Conservation (phyloP, 2,797 vertebrate genomes). For the Myotis findleyi region DNA sequence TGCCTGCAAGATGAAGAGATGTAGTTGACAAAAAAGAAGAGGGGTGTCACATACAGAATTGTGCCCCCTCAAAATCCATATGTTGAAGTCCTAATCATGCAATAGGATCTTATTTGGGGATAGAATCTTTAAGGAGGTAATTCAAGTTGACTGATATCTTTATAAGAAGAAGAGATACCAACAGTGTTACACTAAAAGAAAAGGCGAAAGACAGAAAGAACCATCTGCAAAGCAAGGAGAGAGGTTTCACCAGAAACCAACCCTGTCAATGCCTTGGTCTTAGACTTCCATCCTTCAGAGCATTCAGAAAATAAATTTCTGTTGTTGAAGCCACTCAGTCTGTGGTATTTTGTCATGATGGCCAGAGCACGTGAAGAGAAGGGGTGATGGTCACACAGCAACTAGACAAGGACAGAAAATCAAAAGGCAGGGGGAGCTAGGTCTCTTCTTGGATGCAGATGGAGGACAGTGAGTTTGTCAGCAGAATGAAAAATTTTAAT, state of each 20-base stretch:
- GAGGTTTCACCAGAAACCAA: neutral
- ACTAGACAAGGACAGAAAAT: neutral
- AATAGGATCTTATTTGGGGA: neutral
- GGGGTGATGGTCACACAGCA: neutral
- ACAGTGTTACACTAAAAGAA: neutral
- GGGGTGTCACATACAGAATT: neutral
- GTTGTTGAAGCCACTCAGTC: neutral
- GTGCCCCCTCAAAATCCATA: accelerated
- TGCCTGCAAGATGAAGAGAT: neutral
- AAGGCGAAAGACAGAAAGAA: neutral
- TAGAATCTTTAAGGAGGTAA: neutral
- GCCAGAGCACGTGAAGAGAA: neutral
- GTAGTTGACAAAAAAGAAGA: neutral
- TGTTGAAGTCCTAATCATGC: neutral
- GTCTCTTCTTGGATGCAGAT: neutral
- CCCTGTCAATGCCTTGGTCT: neutral
- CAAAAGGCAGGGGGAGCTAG: neutral
- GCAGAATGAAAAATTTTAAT: neutral
- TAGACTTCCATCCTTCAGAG: neutral
- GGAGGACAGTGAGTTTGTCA: neutral
- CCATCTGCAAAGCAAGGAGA: neutral
- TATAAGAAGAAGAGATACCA: neutral
- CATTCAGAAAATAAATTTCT: neutral
- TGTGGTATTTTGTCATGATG: neutral
- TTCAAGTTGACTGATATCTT: neutral